Conservation (phyloP, 2,113 vertebrate genomes). For the Clarias magur region DNA sequence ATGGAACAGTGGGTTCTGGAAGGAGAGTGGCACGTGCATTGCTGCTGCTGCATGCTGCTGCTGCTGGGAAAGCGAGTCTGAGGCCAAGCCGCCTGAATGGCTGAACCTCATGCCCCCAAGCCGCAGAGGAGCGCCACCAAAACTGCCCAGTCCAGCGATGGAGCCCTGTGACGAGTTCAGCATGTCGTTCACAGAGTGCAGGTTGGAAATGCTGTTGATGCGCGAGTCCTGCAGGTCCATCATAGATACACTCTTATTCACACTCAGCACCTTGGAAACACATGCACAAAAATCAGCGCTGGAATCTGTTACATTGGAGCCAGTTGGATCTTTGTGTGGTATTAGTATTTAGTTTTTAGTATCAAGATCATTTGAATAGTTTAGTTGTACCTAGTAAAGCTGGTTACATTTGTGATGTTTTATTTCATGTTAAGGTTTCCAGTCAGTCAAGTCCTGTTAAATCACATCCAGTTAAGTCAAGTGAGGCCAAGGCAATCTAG, state of each 20-base stretch:
- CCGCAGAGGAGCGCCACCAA: conserved; percentile 79
- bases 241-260: conserved; percentile 96
- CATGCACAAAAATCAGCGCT: background rate
- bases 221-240: conserved; percentile 93
- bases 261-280: conserved; percentile 80
- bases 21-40: conserved; percentile 88
- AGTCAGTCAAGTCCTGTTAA: background rate
- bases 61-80: conserved; percentile 87
- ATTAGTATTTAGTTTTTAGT: background rate
- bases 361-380: background rate
- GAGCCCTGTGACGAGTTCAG: conserved; percentile 90
- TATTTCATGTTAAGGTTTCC: background rate
- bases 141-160: conserved; percentile 82
- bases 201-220: conserved; percentile 93
- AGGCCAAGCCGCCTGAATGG: conserved; percentile 82
- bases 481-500: background rate
- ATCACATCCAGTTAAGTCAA: background rate
- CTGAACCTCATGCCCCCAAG: conserved; percentile 83
- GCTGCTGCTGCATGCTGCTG: conserved; percentile 80
- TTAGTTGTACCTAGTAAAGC: background rate
- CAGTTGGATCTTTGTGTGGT: background rate
- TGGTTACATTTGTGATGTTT: background rate
- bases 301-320: background rate
- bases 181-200: conserved; percentile 88
- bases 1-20: conserved; percentile 95